Conservation (phyloP, 2,797 vertebrate genomes). For the Tiaroga cobitis region DNA sequence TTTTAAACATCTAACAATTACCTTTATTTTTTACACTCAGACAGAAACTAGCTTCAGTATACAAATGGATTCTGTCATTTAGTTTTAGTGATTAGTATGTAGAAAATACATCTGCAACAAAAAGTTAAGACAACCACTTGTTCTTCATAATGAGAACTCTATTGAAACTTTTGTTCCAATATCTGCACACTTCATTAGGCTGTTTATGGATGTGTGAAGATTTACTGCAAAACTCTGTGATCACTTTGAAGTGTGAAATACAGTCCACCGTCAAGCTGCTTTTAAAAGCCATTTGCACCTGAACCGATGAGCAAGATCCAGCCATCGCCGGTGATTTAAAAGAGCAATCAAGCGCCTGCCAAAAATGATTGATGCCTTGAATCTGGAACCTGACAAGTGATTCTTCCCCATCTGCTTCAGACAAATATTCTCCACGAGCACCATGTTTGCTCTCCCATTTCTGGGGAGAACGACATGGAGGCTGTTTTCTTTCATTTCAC, state of each 20-base stretch:
- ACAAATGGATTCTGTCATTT: neutral
- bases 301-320: conserved; percentile 75
- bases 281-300: conserved; percentile 64
- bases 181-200: conserved; percentile 61
- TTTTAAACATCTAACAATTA: neutral
- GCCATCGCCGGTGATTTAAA: conserved; percentile 76
- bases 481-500: conserved; percentile 66
- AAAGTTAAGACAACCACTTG: conserved; percentile 15
- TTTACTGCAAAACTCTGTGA: conserved; percentile 69
- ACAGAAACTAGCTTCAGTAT: neutral
- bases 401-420: conserved; percentile 72
- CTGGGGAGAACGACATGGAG: conserved; percentile 61
- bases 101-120: neutral
- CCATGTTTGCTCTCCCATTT: conserved; percentile 53
- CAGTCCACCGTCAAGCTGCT: conserved; percentile 57
- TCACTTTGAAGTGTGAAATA: conserved; percentile 67
- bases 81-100: neutral
- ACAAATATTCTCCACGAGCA: conserved; percentile 68
- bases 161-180: conserved; percentile 10
- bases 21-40: neutral
- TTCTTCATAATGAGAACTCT: conserved; percentile 29
- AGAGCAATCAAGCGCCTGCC: conserved; percentile 76
- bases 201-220: conserved; percentile 63
- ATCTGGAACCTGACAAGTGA: conserved; percentile 70
- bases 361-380: conserved; percentile 75